phyloP scores from a whole-genome alignment of 2,797 vertebrate genomes.

The Emys orbicularis region DNA sequence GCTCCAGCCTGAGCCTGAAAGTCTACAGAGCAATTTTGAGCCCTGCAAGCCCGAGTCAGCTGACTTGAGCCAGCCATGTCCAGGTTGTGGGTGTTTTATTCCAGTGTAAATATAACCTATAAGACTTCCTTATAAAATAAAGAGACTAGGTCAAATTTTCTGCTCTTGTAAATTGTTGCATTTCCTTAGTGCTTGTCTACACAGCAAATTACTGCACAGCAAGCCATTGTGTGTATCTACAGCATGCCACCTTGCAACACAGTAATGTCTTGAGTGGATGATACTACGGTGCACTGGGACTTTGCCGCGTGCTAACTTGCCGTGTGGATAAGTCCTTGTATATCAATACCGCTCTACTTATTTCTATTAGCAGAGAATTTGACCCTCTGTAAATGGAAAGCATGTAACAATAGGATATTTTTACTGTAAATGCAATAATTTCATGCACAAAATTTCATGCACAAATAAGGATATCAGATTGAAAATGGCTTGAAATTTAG shows the following conservation, averaged over 20 bases:
- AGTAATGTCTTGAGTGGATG: background rate
- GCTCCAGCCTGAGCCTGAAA: background rate
- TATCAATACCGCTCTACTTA: background rate
- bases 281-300: no score
- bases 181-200: background rate
- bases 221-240: background rate
- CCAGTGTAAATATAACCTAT: background rate
- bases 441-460: background rate
- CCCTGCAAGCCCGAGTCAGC: no score
- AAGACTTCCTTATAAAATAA: background rate
- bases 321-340: background rate
- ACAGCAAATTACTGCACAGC: background rate
- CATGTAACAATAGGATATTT: background rate
- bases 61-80: background rate
- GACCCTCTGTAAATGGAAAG: background rate
- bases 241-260: background rate
- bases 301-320: background rate
- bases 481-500: background rate
- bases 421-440: background rate
- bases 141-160: background rate
- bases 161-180: background rate
- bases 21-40: background rate
- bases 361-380: background rate
- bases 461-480: background rate
- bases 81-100: background rate